Percentiles rank a stretch among this genome's conserved stretches.
phyloP scores from a whole-genome alignment of 2,113 vertebrate species.

The Cygnus buccinator region DNA sequence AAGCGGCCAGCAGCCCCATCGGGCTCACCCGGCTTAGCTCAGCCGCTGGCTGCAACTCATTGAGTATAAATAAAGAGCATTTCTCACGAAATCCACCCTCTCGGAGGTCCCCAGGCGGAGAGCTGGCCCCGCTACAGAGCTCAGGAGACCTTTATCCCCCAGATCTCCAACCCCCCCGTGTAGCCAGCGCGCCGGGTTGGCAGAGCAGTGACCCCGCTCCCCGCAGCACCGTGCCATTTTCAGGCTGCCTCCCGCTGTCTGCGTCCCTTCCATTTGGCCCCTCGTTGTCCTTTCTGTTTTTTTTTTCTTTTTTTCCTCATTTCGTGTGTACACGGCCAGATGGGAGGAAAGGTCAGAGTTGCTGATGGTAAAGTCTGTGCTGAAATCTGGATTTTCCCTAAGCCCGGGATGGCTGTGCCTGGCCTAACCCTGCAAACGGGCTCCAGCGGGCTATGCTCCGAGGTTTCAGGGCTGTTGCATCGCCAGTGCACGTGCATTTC shows the following conservation, averaged over 20 bases:
- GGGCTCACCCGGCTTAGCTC: conserved; percentile 23
- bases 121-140: not conserved
- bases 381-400: not conserved
- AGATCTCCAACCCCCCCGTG: not conserved
- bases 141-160: not conserved
- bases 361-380: not conserved
- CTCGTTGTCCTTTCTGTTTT: not conserved
- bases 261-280: not conserved
- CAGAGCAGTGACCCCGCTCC: not conserved
- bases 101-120: not conserved
- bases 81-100: conserved; percentile 18
- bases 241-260: not conserved
- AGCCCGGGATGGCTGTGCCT: not conserved
- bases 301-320: not conserved
- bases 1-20: not conserved
- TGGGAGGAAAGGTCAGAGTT: not conserved
- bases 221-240: not conserved
- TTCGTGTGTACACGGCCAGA: not conserved
- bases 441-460: not conserved
- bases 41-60: not conserved
- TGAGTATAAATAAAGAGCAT: conserved; percentile 28
- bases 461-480: not conserved
- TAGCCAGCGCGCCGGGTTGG: not conserved
- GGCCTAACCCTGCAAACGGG: not conserved
- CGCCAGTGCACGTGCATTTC: accelerated